Evolutionary conservation across 2,888 invertebrate genomes (phyloP), one percentile per base, ranked within the genome.

Genomic region (Trichogramma dendrolimi): DNA sequence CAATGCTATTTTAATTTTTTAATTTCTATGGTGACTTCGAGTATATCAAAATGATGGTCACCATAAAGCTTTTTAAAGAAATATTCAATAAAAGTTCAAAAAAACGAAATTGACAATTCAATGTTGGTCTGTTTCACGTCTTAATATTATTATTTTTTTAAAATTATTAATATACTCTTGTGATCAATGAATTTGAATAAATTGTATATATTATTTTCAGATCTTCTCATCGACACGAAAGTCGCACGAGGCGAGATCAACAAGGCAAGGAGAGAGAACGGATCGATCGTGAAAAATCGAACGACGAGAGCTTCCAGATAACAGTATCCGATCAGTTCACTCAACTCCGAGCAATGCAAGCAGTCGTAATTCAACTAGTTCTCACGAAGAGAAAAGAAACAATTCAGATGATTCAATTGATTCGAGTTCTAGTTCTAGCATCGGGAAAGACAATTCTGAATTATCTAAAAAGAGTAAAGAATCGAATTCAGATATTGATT

Each of bases 361-460:
- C 39, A 61, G 60, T 7, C 58, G 42, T 4, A 41, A 53, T 4
- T 65, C 62, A 11, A 47, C 54, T 4, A 0, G 54, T 5, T 60
- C 64, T 4, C 58, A 58, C 5, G 62, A 62, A 10, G 55, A 58
- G 27, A 58, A 39, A 5, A 40, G 55, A 2, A 48, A 59, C 2
- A 51, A 47, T 1, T 62, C 57, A 7, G 63, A 61, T 8, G 58
- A 51, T 4, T 64, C 64, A 0, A 71, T 76, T 0, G 78, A 77
- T 58, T 76, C 77, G 71, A 75, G 81, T 55, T 27, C 27, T 27
- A 84, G 84, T 59, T 81, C 84, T 1, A 84, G 83, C 50, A 83
- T 82, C 55, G 82, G 80, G 59, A 81, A 82, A 27, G 75, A 76
- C 5, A 71, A 71, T 5, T 71, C 69, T 38, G 27, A 27, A 27